Base-by-base conservation (phyloP, 2,888 invertebrate species). In the Hirudinaria manillensis region DNA sequence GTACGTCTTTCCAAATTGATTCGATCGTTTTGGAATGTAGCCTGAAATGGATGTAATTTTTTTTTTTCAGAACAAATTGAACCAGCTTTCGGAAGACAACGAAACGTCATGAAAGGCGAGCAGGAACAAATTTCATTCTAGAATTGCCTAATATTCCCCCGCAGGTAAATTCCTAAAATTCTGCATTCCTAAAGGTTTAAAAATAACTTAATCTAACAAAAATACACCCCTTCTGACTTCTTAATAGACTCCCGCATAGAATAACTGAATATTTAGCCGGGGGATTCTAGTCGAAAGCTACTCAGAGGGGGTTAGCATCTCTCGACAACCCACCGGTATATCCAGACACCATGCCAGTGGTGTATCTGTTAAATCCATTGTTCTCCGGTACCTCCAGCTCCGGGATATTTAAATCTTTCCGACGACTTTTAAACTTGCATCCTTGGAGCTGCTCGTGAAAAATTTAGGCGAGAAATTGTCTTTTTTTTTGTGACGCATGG, bases 311-410 rank as follows among this genome's bases (percentile, higher is more conserved):
- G 10, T 45, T 2, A 45, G 10, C 45, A 3, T 45, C 45, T 16
- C 45, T 45, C 13, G 16, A 1, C 45, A 16, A 53, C 70, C 38
- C 51, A 78, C 78, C 78, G 32, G 77, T 77, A 56, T 78, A 78
- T 24, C 78, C 78, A 70, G 85, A 83, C 10, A 85, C 82, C 85
- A 85, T 85, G 56, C 81, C 78, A 65, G 83, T 80, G 67, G 83
- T 84, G 76, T 83, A 84, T 79, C 83, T 84, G 79, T 85, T 85
- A 78, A 83, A 84, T 21, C 84, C 84, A 16, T 82, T 82, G 2
- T 83, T 77, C 13, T 79, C 78, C 34, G 85, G 85, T 38, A 85
- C 77, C 71, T 78, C 45, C 6, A 77, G 70, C 82, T 80, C n/a
- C n/a, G 6, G 45, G 29, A 19, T 7, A 16, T 61, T 19, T 61